Evolutionary conservation across 2,888 invertebrate species (phyloP).

Genomic region (Aspidiotus destructor): DNA sequence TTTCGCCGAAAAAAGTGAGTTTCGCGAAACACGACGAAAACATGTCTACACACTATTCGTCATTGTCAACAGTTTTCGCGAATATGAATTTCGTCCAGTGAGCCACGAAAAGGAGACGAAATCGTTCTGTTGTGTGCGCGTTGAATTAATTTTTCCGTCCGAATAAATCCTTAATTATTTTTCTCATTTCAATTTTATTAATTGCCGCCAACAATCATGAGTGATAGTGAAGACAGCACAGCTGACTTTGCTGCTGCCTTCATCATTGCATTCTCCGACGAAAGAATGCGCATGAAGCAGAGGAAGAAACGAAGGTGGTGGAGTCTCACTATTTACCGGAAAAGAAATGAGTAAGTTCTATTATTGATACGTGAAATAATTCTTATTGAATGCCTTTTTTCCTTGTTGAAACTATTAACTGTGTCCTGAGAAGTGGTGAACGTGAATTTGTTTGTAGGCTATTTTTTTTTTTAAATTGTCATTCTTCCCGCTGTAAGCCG

Average conservation of each 20-base stretch:
- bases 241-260: conserved; percentile 5
- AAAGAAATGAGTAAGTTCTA: conserved; percentile 7
- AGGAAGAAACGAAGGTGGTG: conserved; percentile 6
- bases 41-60: not conserved
- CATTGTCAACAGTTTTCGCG: conserved; percentile 1
- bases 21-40: conserved; percentile 2
- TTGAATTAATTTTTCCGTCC: too few relatives aligned
- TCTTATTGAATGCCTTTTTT: too few relatives aligned
- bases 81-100: not conserved
- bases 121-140: not conserved
- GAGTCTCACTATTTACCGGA: conserved; percentile 1
- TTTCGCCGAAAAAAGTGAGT: not conserved
- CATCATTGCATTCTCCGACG: not conserved
- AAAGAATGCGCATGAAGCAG: not conserved
- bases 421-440: too few relatives aligned
- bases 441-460: too few relatives aligned
- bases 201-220: too few relatives aligned
- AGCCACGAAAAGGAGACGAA: not conserved
- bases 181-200: not conserved
- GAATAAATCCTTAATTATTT: too few relatives aligned
- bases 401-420: too few relatives aligned
- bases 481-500: too few relatives aligned
- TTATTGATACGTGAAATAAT: too few relatives aligned
- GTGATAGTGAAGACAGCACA: not conserved
- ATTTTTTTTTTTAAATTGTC: too few relatives aligned